These are phyloP conservation scores for Drosophila sturtevanti DNA, from an alignment of 1,140 invertebrate species.

Conservation along the genomic window DNA sequence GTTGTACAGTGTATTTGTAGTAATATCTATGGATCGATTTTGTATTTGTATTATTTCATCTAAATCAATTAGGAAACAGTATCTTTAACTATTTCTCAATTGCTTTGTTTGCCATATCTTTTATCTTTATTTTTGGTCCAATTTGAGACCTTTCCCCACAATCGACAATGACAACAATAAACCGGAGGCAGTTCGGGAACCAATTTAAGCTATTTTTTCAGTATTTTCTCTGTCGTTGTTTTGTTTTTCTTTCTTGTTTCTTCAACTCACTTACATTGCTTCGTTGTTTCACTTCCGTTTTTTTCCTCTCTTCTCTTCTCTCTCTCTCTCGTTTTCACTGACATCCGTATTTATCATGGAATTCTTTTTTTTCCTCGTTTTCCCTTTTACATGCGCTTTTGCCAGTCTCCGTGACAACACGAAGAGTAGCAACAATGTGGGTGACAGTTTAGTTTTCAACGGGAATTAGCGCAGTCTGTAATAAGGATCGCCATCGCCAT, in stretches of 20 bases:
- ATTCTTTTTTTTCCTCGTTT: background rate
- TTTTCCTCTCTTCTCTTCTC: constrained; percentile 39
- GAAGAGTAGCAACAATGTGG: constrained; percentile 41
- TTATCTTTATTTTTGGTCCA: constrained; percentile 7
- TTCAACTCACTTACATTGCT: constrained; percentile 64
- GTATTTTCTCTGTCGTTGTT: constrained; percentile 3
- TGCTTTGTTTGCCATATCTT: constrained; percentile 6
- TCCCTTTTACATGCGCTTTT: constrained; percentile 54
- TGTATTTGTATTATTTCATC: background rate
- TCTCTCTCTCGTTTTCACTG: constrained; percentile 10
- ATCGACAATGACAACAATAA: constrained; percentile 20
- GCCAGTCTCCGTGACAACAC: background rate
- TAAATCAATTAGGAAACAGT: background rate
- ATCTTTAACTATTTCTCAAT: background rate
- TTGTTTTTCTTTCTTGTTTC: constrained; percentile 34
- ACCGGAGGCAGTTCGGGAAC: constrained; percentile 16
- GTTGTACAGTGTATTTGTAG: too few species aligned
- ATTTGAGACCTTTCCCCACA: background rate
- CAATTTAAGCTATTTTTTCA: constrained; percentile 38
- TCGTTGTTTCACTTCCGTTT: constrained; percentile 71
- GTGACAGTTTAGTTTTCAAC: constrained; percentile 73
- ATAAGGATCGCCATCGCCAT: constrained; percentile 73
- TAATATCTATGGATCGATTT: background rate
- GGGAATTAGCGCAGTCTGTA: constrained; percentile 79
- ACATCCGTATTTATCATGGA: constrained; percentile 28